These are phyloP conservation scores for Coptotermes formosanus DNA, from an alignment of 1,140 invertebrate species.

Conservation along the genomic window DNA sequence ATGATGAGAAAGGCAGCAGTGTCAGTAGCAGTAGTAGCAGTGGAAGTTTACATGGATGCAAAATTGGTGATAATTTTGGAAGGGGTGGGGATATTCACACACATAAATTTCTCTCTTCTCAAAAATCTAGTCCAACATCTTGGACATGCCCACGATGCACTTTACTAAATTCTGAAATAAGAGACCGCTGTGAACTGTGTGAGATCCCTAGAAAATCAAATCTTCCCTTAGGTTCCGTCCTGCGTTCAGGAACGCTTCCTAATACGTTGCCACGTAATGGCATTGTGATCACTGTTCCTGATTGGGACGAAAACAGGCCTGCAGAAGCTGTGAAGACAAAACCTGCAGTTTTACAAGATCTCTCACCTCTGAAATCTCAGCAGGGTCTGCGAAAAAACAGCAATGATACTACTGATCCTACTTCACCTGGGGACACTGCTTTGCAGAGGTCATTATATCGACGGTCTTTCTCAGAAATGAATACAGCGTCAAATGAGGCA, in stretches of 20 bases:
- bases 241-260: slow-evolving; percentile 35
- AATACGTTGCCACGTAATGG: slow-evolving; percentile 46
- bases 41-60: slow-evolving; percentile 36
- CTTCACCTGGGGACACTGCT: slow-evolving; percentile 35
- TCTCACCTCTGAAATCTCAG: background rate
- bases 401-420: background rate
- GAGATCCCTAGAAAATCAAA: slow-evolving; percentile 56
- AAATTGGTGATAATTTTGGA: slow-evolving; percentile 31
- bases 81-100: slow-evolving; percentile 42
- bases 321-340: slow-evolving; percentile 40
- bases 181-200: slow-evolving; percentile 61
- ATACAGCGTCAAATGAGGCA: slow-evolving; percentile 44
- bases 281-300: slow-evolving; percentile 54
- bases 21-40: slow-evolving; percentile 42
- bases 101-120: slow-evolving; percentile 40
- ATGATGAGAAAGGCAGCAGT: slow-evolving; percentile 40
- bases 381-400: background rate
- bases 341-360: background rate
- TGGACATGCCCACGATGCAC: slow-evolving; percentile 63
- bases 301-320: slow-evolving; percentile 47
- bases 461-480: slow-evolving; percentile 52
- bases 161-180: slow-evolving; percentile 52
- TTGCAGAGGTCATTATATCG: slow-evolving; percentile 44
- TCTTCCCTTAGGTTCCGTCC: slow-evolving; percentile 7
- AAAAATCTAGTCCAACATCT: slow-evolving; percentile 45